Evolutionary conservation across 1,140 invertebrate genomes (phyloP).

Genomic region (Neuroterus valhalla): DNA sequence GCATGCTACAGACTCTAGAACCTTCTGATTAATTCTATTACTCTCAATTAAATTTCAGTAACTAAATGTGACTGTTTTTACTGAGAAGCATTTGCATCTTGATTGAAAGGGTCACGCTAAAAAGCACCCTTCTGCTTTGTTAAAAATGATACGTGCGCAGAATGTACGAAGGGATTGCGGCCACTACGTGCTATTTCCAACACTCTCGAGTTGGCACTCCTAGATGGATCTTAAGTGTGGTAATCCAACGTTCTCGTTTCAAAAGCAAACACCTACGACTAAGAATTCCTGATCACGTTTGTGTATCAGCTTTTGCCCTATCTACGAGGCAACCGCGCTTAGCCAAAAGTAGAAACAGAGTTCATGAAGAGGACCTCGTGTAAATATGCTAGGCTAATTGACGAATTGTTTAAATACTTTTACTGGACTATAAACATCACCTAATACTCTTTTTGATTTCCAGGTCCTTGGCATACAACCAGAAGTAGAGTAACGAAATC

Average conservation of each 20-base stretch:
- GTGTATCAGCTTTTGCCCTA: background rate
- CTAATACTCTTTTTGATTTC: too few relatives aligned
- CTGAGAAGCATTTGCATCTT: background rate
- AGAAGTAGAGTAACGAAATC: too few relatives aligned
- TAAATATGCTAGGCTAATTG: too few relatives aligned
- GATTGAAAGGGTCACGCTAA: conserved; percentile 24
- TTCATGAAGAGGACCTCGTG: too few relatives aligned
- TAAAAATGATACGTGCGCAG: conserved; percentile 17
- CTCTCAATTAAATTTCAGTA: conserved; percentile 4
- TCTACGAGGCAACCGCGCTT: background rate
- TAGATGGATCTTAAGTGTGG: conserved; percentile 2
- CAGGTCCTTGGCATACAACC: too few relatives aligned
- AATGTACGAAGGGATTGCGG: conserved; percentile 17
- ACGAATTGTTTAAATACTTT: too few relatives aligned
- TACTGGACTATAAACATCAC: too few relatives aligned
- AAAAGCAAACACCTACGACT: background rate
- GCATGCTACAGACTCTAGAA: too few relatives aligned
- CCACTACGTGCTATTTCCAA: conserved; percentile 18
- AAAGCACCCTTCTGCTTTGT: conserved; percentile 9
- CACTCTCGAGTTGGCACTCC: conserved; percentile 10
- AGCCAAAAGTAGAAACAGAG: background rate
- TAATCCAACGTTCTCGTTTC: background rate
- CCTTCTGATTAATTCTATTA: background rate
- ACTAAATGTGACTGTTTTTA: background rate
- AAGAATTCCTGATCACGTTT: conserved; percentile 7